phyloP scores from a whole-genome alignment of 2,888 invertebrate species.

The Kryphioiulus occultus region DNA sequence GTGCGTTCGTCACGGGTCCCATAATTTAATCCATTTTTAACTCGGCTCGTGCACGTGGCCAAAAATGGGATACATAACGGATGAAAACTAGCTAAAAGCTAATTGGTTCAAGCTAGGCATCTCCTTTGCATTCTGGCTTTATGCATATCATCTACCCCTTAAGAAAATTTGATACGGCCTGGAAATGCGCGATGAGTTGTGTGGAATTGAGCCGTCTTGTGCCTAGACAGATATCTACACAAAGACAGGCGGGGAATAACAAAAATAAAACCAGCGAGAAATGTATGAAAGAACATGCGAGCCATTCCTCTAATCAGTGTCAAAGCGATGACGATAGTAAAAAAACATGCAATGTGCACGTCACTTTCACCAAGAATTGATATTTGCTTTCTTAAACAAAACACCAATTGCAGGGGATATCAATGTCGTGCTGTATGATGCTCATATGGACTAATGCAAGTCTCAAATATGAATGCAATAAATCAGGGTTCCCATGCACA shows the following conservation, averaged over 20 bases:
- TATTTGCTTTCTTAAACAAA: too few relatives aligned
- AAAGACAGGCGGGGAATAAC: neutral
- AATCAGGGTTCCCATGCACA: too few relatives aligned
- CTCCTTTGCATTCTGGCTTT: neutral
- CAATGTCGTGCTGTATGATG: too few relatives aligned
- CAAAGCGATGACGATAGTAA: too few relatives aligned
- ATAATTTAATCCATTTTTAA: conserved; percentile 22
- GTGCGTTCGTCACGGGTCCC: neutral
- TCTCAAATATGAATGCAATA: too few relatives aligned
- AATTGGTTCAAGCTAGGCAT: neutral
- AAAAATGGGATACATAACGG: conserved; percentile 8
- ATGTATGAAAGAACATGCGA: neutral
- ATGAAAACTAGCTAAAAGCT: neutral
- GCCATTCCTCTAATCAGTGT: too few relatives aligned
- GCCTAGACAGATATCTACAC: neutral
- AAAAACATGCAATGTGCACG: too few relatives aligned
- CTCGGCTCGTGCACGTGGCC: neutral
- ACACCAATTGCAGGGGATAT: too few relatives aligned
- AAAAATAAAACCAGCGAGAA: neutral
- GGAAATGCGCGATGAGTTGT: neutral
- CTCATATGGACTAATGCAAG: too few relatives aligned
- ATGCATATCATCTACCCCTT: neutral
- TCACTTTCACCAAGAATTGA: too few relatives aligned
- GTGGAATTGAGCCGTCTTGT: neutral
- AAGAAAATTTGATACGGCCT: neutral